Conservation (phyloP, 2,888 invertebrate species). For the Parnassius smintheus region DNA sequence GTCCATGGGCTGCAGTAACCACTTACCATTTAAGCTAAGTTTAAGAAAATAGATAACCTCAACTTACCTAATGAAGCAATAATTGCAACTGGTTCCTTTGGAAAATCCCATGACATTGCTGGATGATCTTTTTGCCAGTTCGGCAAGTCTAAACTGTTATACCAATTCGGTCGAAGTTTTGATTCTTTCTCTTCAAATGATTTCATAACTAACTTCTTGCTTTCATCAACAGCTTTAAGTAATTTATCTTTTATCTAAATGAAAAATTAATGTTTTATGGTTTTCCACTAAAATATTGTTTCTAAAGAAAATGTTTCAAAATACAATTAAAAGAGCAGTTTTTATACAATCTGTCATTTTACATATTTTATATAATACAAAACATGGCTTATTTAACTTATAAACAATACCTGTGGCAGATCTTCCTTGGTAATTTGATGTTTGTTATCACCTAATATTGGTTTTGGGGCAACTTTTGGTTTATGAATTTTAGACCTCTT, state of each 20-base stretch:
- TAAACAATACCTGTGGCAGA: slow-evolving; percentile 79
- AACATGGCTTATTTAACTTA: no score
- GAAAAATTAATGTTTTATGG: no score
- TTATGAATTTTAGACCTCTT: slow-evolving; percentile 81
- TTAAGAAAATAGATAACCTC: background rate
- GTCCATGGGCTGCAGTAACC: no score
- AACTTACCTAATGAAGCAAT: slow-evolving; percentile 60
- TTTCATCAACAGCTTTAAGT: slow-evolving; percentile 76
- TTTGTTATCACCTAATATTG: slow-evolving; percentile 69
- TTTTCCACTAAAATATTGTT: no score
- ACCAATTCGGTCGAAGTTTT: slow-evolving; percentile 65
- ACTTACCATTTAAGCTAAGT: no score
- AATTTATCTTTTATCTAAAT: slow-evolving; percentile 73
- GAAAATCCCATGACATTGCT: slow-evolving; percentile 77
- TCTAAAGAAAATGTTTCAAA: no score
- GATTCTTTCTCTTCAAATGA: slow-evolving; percentile 73
- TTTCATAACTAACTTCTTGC: slow-evolving; percentile 73
- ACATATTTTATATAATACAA: no score
- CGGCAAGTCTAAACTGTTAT: slow-evolving; percentile 65
- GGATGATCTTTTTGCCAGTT: slow-evolving; percentile 74
- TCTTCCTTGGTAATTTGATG: slow-evolving; percentile 83
- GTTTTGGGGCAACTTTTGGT: slow-evolving; percentile 73
- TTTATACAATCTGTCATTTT: background rate
- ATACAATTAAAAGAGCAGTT: slow-evolving; percentile 30
- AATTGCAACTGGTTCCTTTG: slow-evolving; percentile 66